A percentile compares a stretch with the other conserved stretches of the same genome.
Evolutionary conservation across 2,113 vertebrate genomes (phyloP).

Genomic region (Cavia aperea): DNA sequence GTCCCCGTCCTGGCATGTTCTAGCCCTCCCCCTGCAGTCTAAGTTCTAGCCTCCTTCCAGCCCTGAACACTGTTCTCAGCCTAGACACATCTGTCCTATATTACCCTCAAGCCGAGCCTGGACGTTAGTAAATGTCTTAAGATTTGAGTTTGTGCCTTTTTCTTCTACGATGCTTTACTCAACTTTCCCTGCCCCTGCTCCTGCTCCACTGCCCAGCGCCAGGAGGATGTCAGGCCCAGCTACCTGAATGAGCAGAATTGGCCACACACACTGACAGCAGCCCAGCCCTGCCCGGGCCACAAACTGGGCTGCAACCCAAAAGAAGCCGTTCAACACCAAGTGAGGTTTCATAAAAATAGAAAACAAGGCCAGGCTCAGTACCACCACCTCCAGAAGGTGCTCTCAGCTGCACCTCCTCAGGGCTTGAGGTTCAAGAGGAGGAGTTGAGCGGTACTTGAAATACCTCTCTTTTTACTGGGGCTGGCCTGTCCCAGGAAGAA

Average conservation of each 20-base stretch:
- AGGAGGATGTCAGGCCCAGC: background rate
- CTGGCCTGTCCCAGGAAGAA: background rate
- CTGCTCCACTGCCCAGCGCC: background rate
- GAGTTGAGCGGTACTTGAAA: background rate
- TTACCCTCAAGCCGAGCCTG: background rate
- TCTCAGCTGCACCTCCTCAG: background rate
- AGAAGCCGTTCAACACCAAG: conserved; percentile 29
- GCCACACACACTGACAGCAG: background rate
- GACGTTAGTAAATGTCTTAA: background rate
- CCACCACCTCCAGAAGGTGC: background rate
- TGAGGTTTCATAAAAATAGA: conserved; percentile 49
- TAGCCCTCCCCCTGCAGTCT: background rate
- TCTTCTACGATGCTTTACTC: background rate
- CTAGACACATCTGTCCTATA: background rate
- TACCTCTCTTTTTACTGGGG: background rate
- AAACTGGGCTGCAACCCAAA: conserved; percentile 43
- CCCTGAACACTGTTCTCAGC: background rate
- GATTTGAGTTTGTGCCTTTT: background rate
- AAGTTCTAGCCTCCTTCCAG: background rate
- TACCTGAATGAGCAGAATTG: conserved; percentile 2
- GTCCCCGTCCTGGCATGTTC: background rate
- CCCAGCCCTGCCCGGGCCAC: background rate
- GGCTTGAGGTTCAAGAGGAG: background rate
- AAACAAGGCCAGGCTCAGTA: background rate
- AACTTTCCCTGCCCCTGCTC: background rate